Evolutionary conservation across 2,113 vertebrate species (phyloP), one percentile per base, ranked within the genome.

Genomic region (Lonchura striata): DNA sequence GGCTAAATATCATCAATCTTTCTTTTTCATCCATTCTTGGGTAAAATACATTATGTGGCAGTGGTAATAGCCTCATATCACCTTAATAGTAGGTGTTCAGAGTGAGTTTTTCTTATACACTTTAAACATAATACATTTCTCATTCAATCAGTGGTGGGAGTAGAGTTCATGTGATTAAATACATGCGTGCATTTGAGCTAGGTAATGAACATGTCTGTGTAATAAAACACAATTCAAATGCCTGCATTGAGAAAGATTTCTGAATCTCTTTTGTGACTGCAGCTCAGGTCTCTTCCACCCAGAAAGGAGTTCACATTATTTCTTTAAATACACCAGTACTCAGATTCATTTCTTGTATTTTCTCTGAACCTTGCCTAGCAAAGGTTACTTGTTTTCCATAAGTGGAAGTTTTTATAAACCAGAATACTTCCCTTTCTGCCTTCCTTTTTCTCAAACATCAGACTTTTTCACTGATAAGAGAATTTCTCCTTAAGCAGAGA

Each of bases 131-230:
- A 8, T 10, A 13, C 8, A 9, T 28, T 88, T 80, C 39, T 90
- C 15, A 9, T 59, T 61, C 44, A 15, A 39, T 19, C 50, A 23
- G 15, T n/a, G 28, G 6, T 21, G 24, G 11, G 27, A 77, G 5
- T 10, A 11, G 19, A 47, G 35, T 3, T 77, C 27, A 42, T 1
- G 1, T 46, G 39, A 44, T 39, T 53, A 75, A 86, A 70, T 14
- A 47, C 3, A 21, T 1, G 0, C 33, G 8, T 6, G 1, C 30
- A 24, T 84, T 64, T 64, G 8, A 47, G 21, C 1, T 47, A 52
- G 30, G 22, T 31, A 47, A 82, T 18, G 19, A 44, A 33, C 2
- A 9, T 31, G 10, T 15, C 54, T 9, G 0, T 22, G 8, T 13
- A 77, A 35, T 28, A 81, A 86, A 77, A 75, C 13, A 35, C 18